A percentile compares a stretch with the other conserved stretches of the same genome.
Evolutionary conservation across 2,888 invertebrate genomes (phyloP).

Genomic region (Thelaira solivaga): DNA sequence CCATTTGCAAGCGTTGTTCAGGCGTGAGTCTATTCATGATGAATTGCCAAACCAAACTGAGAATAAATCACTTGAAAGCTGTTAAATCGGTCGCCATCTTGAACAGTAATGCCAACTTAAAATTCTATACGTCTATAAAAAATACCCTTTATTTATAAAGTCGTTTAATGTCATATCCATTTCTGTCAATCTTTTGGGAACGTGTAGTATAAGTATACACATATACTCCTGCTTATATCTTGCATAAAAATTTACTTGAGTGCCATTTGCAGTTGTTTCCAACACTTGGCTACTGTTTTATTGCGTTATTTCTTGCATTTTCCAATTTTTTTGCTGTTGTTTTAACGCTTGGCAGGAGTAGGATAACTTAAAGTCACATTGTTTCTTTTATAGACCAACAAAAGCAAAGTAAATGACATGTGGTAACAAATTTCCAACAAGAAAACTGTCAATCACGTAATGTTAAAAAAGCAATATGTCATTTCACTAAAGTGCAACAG

Average conservation of each 20-base stretch:
- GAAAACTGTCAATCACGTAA: slow-evolving; percentile 28
- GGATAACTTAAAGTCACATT: slow-evolving; percentile 33
- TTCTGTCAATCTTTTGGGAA: slow-evolving; percentile 31
- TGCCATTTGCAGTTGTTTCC: slow-evolving; percentile 40
- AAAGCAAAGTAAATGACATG: slow-evolving; percentile 43
- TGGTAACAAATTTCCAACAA: slow-evolving; percentile 42
- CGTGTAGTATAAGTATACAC: slow-evolving; percentile 2
- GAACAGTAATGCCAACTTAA: neutral
- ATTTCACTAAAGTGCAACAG: neutral
- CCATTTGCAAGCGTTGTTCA: no score
- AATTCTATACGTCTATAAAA: neutral
- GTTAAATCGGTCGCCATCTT: neutral
- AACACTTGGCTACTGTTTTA: neutral
- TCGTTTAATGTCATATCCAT: slow-evolving; percentile 44
- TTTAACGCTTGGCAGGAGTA: slow-evolving; percentile 19
- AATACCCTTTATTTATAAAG: slow-evolving; percentile 34
- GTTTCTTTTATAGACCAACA: slow-evolving; percentile 50
- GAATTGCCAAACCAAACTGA: no score
- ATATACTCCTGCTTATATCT: no score
- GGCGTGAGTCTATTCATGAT: no score
- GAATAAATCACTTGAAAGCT: neutral
- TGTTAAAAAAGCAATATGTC: neutral
- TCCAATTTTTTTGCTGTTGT: neutral
- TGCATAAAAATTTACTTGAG: slow-evolving; percentile 3
- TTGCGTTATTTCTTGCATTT: neutral